Percentiles rank a stretch among this genome's conserved stretches.
phyloP scores from a whole-genome alignment of 2,797 vertebrate species.

The Glossophaga mutica region DNA sequence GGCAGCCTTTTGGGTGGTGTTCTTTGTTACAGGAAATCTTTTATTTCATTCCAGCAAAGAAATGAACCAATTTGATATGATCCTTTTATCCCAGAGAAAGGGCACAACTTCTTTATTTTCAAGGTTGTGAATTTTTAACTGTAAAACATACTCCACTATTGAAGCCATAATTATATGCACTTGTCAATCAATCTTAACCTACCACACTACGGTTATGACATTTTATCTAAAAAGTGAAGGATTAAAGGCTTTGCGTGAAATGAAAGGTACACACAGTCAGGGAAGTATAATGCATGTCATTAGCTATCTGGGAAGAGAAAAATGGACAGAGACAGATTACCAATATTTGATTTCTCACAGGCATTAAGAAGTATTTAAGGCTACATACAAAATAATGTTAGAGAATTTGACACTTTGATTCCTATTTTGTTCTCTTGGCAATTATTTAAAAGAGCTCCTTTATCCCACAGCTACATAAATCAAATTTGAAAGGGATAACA shows the following conservation, averaged over 20 bases:
- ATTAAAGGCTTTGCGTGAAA: slow-evolving; percentile 81
- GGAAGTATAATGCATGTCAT: slow-evolving; percentile 74
- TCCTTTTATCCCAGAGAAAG: slow-evolving; percentile 79
- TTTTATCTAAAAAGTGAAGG: slow-evolving; percentile 79
- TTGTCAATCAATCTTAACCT: slow-evolving; percentile 82
- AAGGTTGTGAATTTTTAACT: slow-evolving; percentile 76
- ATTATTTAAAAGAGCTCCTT: slow-evolving; percentile 52
- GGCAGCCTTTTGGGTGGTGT: slow-evolving; percentile 72
- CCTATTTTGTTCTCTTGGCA: slow-evolving; percentile 68
- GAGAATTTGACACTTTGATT: slow-evolving; percentile 68
- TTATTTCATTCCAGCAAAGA: slow-evolving; percentile 80
- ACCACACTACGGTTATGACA: slow-evolving; percentile 61
- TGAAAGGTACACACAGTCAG: slow-evolving; percentile 75
- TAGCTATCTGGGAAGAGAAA: slow-evolving; percentile 67
- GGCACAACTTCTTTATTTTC: slow-evolving; percentile 81
- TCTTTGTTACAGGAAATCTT: slow-evolving; percentile 79
- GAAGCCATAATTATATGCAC: slow-evolving; percentile 78
- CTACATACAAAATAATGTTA: slow-evolving; percentile 72
- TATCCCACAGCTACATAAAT: slow-evolving; percentile 14
- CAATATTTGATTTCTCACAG: slow-evolving; percentile 76
- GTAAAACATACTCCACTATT: slow-evolving; percentile 76
- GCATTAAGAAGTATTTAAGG: slow-evolving; percentile 74
- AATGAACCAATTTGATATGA: slow-evolving; percentile 78
- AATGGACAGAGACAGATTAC: slow-evolving; percentile 68
- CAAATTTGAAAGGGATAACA: slow-evolving; percentile 48